phyloP scores from a whole-genome alignment of 2,888 invertebrate species.

The Macaria notata region DNA sequence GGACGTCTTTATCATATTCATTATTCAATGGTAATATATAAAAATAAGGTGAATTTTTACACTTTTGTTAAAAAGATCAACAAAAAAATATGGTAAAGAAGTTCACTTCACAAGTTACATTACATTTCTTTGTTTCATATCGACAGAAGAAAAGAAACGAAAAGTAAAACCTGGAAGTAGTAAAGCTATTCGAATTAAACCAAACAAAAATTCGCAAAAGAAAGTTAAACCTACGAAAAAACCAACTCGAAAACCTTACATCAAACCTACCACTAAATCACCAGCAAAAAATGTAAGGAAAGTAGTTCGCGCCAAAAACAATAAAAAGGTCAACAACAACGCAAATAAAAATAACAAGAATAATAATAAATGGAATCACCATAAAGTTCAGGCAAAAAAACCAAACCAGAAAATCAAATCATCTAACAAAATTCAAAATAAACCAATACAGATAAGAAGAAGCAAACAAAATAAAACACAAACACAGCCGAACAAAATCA shows the following conservation, averaged over 20 bases:
- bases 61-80: too few relatives aligned
- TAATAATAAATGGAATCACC: conserved; percentile 9
- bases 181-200: neutral
- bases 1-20: too few relatives aligned
- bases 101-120: too few relatives aligned
- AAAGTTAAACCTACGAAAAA: conserved; percentile 8
- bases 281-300: conserved; percentile 12
- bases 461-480: neutral
- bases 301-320: neutral
- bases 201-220: neutral
- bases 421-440: neutral
- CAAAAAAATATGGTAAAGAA: too few relatives aligned
- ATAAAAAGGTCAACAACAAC: neutral
- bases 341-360: conserved; percentile 24
- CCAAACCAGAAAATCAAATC: conserved; percentile 8
- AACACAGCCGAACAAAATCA: neutral
- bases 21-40: too few relatives aligned
- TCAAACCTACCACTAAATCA: neutral
- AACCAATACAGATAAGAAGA: neutral
- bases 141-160: conserved; percentile 25
- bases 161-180: conserved; percentile 14
- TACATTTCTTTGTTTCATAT: conserved; percentile 7
- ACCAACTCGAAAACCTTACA: neutral
- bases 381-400: neutral
- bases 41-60: too few relatives aligned